phyloP scores from a whole-genome alignment of 92 coral and sea anemone genomes.

The Parazoanthus swiftii region DNA sequence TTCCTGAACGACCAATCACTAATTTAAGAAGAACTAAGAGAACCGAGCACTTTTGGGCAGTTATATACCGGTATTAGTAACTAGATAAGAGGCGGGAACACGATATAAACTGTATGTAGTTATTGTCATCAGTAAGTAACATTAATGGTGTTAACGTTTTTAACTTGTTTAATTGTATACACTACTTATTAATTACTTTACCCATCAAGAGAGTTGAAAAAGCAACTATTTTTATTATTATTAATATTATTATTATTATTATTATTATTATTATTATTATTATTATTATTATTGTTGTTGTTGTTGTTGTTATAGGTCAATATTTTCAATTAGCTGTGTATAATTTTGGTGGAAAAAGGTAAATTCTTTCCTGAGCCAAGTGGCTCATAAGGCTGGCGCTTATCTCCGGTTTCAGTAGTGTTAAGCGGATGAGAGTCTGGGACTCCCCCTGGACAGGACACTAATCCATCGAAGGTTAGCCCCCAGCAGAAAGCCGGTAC shows the following conservation, averaged over 20 bases:
- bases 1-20: conserved; percentile 27
- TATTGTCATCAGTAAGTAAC: neutral
- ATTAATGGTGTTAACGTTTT: neutral
- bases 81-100: conserved; percentile 4
- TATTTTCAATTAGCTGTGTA: too few relatives aligned
- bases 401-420: too few relatives aligned
- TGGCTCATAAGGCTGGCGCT: too few relatives aligned
- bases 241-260: neutral
- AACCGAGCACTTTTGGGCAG: conserved; percentile 36
- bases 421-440: too few relatives aligned
- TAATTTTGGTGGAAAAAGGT: too few relatives aligned
- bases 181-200: neutral
- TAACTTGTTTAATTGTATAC: neutral
- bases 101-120: neutral
- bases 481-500: too few relatives aligned
- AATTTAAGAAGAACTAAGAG: conserved; percentile 36
- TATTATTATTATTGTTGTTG: too few relatives aligned
- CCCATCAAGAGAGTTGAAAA: conserved; percentile 13
- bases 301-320: too few relatives aligned
- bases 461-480: too few relatives aligned
- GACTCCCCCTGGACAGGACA: too few relatives aligned
- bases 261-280: neutral
- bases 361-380: too few relatives aligned
- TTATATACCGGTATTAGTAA: conserved; percentile 24
- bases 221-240: neutral